Evolutionary conservation across 2,888 invertebrate genomes (phyloP), one percentile per base, ranked within the genome.

Genomic region (Chorisops tibialis): DNA sequence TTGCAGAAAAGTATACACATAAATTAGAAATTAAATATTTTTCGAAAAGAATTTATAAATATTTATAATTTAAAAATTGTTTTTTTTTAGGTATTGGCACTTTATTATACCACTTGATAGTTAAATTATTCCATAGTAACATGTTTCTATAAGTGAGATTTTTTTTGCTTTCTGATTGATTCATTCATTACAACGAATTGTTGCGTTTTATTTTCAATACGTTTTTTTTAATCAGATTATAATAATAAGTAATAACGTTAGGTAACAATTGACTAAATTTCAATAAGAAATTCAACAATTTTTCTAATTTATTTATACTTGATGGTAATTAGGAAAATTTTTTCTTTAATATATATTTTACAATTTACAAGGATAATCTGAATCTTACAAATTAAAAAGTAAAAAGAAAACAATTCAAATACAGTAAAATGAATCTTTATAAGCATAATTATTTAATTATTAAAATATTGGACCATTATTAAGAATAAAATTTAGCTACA

Each of bases 241-340:
- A 4, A n/a, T 21, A 11, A 12, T 48, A 12, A 16, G 21, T 24
- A 19, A 45, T 50, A 50, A 35, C 35, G 19, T 50, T 39, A 18
- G n/a, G 52, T 14, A 59, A 47, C 43, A 59, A 59, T 59, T 59
- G 59, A 59, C 59, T 59, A 47, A 59, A 59, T 48, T 59, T 59
- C 47, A n/a, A 47, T 47, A 47, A 59, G 59, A 59, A 59, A 38
- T 59, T 59, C 59, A 59, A 59, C 59, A 59, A 59, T 24, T 35
- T 45, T 30, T 47, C 5, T 51, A 12, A 51, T 37, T 18, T 12
- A 11, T 12, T 56, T 18, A 19, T 22, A 24, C 22, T 54, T 12
- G 14, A 41, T 41, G 41, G 14, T 41, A 41, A n/a, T n/a, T 41
- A 2, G 18, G 12, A 11, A 14, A 9, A 19, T 47, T 21, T 16